phyloP scores from a whole-genome alignment of 37 sponge, comb jelly and placozoan species.

The Theonella swinhoei region DNA sequence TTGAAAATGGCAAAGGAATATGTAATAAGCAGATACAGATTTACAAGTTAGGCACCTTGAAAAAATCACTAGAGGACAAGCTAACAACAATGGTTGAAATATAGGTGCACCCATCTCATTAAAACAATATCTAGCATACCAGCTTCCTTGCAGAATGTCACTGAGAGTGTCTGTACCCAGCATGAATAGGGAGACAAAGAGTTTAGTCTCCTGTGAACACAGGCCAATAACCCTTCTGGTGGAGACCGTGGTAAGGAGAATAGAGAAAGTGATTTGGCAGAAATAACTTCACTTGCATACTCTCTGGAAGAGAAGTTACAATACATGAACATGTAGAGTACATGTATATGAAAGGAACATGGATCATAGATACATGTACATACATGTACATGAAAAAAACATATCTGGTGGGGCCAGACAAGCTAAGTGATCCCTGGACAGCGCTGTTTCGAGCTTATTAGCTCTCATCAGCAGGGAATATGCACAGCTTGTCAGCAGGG shows the following conservation, averaged over 20 bases:
- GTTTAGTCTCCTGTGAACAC: not conserved
- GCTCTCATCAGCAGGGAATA: no score
- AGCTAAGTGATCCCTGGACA: no score
- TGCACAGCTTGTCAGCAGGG: no score
- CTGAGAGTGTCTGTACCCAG: constrained; percentile 16
- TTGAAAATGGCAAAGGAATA: constrained; percentile 29
- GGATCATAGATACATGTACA: no score
- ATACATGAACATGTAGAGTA: not conserved
- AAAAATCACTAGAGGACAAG: constrained; percentile 30
- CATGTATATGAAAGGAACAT: not conserved
- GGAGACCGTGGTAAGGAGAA: not conserved
- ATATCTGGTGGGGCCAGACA: no score
- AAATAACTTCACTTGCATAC: not conserved
- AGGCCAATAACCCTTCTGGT: not conserved
- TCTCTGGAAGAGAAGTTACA: not conserved
- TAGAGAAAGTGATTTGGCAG: not conserved
- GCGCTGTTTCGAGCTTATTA: no score
- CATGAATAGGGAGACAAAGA: not conserved
- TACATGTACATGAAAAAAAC: no score
- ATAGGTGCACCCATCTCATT: no score
- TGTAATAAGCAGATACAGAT: not conserved
- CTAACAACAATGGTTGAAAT: constrained; percentile 40
- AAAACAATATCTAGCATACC: no score
- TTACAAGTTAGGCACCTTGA: constrained; percentile 36
- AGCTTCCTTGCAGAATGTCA: constrained; percentile 56